Conservation (phyloP, 2,113 vertebrate genomes). For the Oryzias curvinotus region DNA sequence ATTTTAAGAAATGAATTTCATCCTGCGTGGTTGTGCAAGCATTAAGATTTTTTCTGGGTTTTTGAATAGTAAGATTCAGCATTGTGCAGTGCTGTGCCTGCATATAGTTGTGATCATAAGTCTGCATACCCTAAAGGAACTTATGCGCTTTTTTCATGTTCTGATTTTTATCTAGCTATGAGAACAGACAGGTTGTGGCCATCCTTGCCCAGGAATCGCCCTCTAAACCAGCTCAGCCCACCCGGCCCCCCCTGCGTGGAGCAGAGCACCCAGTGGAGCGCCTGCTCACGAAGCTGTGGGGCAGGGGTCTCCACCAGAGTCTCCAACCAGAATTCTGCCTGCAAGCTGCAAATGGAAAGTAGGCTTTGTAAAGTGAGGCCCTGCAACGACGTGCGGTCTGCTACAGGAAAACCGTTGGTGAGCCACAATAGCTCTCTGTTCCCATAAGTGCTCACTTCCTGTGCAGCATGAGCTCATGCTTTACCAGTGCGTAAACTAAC, state of each 20-base stretch:
- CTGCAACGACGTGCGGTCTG: slow-evolving; percentile 61
- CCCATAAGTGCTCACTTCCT: neutral
- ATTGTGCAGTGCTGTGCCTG: too few species aligned
- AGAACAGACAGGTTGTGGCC: slow-evolving; percentile 38
- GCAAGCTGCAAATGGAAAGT: slow-evolving; percentile 85
- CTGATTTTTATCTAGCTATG: slow-evolving; percentile 42
- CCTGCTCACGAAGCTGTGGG: slow-evolving; percentile 88
- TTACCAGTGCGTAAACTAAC: too few species aligned
- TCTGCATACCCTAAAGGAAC: neutral
- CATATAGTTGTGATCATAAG: too few species aligned
- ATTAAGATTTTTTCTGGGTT: too few species aligned
- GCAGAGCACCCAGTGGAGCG: slow-evolving; percentile 86
- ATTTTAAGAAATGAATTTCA: too few species aligned
- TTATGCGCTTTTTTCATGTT: neutral
- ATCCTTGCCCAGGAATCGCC: slow-evolving; percentile 11
- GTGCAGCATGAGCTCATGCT: neutral
- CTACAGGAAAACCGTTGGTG: slow-evolving; percentile 51
- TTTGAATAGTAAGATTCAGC: too few species aligned
- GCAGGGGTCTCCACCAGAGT: slow-evolving; percentile 85
- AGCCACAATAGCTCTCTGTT: slow-evolving; percentile 18
- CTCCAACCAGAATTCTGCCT: slow-evolving; percentile 87
- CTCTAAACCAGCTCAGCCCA: slow-evolving; percentile 16
- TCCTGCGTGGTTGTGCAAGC: too few species aligned
- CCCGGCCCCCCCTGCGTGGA: slow-evolving; percentile 72
- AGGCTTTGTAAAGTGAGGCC: slow-evolving; percentile 82